A percentile compares a stretch with the other conserved stretches of the same genome.
phyloP scores from a whole-genome alignment of 2,888 invertebrate genomes.

The Himalopsyche kuldschensis region DNA sequence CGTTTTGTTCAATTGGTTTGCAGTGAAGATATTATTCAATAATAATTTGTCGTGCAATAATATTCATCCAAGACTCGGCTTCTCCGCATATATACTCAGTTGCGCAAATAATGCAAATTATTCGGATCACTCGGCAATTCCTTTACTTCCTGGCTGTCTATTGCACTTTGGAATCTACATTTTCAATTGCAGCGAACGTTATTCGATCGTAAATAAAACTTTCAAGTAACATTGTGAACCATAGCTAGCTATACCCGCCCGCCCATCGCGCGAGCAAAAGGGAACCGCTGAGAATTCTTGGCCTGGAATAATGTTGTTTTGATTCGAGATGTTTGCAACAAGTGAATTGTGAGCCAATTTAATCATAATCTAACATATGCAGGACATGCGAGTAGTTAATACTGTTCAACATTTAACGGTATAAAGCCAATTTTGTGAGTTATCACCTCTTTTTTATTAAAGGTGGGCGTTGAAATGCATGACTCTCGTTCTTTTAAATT shows the following conservation, averaged over 20 bases:
- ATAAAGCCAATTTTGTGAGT: no score
- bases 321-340: neutral
- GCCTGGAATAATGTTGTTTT: slow-evolving; percentile 13
- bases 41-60: neutral
- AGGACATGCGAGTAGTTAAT: no score
- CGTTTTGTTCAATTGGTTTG: no score
- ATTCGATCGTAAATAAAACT: slow-evolving; percentile 31
- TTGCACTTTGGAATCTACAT: slow-evolving; percentile 17
- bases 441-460: no score
- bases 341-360: neutral
- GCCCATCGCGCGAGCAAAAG: neutral
- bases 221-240: slow-evolving; percentile 27
- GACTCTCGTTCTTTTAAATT: no score
- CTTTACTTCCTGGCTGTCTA: neutral
- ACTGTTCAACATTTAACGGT: no score
- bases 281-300: slow-evolving; percentile 20
- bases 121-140: neutral
- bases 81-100: neutral
- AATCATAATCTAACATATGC: neutral
- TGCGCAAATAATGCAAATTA: neutral
- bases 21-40: no score
- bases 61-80: neutral
- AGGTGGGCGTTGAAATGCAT: no score
- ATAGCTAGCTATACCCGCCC: slow-evolving; percentile 8
- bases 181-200: slow-evolving; percentile 25